phyloP scores from a whole-genome alignment of 2,113 vertebrate species.

The Macquaria ambigua region DNA sequence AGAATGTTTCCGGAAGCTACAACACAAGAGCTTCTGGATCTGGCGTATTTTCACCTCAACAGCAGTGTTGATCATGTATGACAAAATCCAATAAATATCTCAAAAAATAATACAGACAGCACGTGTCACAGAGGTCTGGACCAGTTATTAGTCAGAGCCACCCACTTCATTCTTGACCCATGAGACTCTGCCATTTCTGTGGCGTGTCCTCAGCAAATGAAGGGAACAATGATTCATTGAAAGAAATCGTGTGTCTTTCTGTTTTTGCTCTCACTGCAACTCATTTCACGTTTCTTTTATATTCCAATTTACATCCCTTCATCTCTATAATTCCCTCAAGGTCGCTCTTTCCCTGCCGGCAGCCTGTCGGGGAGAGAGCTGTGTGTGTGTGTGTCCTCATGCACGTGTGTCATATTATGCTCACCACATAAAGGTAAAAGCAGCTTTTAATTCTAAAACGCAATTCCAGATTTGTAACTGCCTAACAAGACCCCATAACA shows the following conservation, averaged over 20 bases:
- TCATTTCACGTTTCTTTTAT: slow-evolving; percentile 34
- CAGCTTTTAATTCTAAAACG: slow-evolving; percentile 42
- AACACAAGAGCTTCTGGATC: slow-evolving; percentile 8
- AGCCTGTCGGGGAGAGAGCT: not conserved
- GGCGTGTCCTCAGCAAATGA: slow-evolving; percentile 7
- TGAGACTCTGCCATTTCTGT: slow-evolving; percentile 34
- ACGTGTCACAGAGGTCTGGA: not conserved
- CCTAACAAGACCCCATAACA: slow-evolving; percentile 40
- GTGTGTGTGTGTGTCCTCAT: slow-evolving; percentile 16
- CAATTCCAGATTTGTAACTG: slow-evolving; percentile 57
- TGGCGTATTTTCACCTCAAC: not conserved
- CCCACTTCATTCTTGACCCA: slow-evolving; percentile 63
- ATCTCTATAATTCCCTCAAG: slow-evolving; percentile 27
- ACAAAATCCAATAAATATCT: slow-evolving; percentile 13
- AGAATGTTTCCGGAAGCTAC: slow-evolving; percentile 1
- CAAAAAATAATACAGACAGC: not conserved
- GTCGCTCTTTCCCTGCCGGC: slow-evolving; percentile 16
- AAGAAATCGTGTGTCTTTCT: slow-evolving; percentile 23
- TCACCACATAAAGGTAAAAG: slow-evolving; percentile 44
- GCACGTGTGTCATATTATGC: slow-evolving; percentile 28
- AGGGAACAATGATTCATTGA: slow-evolving; percentile 58
- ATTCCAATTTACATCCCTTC: slow-evolving; percentile 19
- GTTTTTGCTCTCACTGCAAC: slow-evolving; percentile 29
- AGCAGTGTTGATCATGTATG: not conserved
- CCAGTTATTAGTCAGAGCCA: slow-evolving; percentile 40